These are phyloP conservation scores for Slavum lentiscoides DNA, from an alignment of 2,888 invertebrate species.

Conservation along the genomic window DNA sequence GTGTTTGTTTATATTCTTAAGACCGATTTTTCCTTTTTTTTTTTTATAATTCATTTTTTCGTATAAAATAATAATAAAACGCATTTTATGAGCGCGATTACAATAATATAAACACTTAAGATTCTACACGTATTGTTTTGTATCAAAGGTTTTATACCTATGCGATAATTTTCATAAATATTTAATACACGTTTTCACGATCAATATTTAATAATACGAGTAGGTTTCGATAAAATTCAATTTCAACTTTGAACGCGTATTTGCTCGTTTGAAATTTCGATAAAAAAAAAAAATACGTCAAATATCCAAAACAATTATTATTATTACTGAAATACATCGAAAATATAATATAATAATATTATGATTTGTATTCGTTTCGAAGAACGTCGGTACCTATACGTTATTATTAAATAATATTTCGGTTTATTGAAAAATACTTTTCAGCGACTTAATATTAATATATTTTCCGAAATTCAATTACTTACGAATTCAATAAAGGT, in stretches of 20 bases:
- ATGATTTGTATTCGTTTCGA: background rate
- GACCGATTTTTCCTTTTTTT: background rate
- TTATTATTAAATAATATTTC: background rate
- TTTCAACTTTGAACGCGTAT: background rate
- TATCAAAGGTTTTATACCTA: background rate
- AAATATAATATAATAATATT: background rate
- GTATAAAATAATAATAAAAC: background rate
- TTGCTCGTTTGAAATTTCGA: background rate
- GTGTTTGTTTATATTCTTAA: background rate
- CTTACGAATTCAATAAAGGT: background rate
- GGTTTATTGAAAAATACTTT: constrained; percentile 2
- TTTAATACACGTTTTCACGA: too few species aligned
- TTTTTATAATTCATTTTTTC: background rate
- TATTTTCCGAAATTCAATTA: background rate
- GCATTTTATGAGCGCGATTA: background rate
- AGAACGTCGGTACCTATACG: background rate
- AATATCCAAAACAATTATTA: background rate
- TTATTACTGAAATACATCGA: background rate
- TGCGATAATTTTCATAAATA: too few species aligned
- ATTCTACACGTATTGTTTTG: background rate
- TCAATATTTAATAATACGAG: background rate
- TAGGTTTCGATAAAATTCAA: background rate
- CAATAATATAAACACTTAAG: background rate
- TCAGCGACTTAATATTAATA: background rate
- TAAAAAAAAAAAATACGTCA: background rate